Evolutionary conservation across 2,113 vertebrate genomes (phyloP).

Genomic region (Tapirus terrestris): DNA sequence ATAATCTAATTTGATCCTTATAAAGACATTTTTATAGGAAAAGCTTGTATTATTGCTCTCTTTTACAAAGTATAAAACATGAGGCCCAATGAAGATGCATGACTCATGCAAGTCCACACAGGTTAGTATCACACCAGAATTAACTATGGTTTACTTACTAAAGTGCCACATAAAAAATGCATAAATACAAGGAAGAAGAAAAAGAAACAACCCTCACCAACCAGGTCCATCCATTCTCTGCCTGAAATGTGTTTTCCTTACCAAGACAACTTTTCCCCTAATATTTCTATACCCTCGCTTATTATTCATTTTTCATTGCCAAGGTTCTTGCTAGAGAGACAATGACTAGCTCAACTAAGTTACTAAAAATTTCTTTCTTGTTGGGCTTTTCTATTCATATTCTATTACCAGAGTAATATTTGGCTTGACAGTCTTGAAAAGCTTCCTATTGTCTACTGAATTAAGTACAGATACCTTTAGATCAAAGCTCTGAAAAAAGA

Average conservation of each 20-base stretch:
- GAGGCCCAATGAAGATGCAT: neutral
- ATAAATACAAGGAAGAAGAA: neutral
- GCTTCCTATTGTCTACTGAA: neutral
- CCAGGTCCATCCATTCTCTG: neutral
- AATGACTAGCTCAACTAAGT: neutral
- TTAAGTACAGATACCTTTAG: neutral
- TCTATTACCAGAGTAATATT: neutral
- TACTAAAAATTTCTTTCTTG: neutral
- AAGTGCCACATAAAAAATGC: neutral
- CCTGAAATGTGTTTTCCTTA: neutral
- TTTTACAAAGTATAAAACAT: neutral
- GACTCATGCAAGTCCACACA: neutral
- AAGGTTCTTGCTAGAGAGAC: neutral
- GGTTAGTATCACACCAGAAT: neutral
- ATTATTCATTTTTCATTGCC: neutral
- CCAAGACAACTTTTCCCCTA: neutral
- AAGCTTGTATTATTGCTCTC: neutral
- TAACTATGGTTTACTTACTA: neutral
- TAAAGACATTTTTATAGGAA: neutral
- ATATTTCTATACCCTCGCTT: neutral
- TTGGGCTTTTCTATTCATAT: neutral
- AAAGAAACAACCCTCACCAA: neutral
- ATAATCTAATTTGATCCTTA: neutral
- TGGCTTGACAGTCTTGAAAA: neutral
- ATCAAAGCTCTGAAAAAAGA: conserved; percentile 21